A percentile compares a stretch with the other conserved stretches of the same genome.
phyloP scores from a whole-genome alignment of 1,140 invertebrate genomes.

The Eumaeus atala region DNA sequence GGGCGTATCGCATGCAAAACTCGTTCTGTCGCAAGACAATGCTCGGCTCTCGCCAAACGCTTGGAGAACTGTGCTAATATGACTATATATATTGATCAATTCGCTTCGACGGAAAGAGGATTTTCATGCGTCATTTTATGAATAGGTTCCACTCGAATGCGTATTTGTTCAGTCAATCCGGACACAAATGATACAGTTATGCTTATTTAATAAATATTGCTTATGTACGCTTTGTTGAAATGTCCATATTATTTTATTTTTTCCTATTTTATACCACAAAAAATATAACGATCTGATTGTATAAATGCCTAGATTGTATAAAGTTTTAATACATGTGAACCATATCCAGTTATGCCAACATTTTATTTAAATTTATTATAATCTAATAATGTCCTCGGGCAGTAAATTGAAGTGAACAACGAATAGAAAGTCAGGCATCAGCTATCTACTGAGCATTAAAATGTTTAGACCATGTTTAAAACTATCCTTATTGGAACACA shows the following conservation, averaged over 20 bases:
- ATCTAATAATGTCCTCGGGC: no score
- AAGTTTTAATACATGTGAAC: no score
- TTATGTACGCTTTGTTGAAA: background rate
- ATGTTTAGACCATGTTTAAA: no score
- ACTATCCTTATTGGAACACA: background rate
- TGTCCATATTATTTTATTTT: background rate
- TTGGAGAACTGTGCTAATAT: slow-evolving; percentile 6
- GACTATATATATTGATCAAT: slow-evolving; percentile 8
- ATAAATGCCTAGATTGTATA: no score
- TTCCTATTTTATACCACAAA: no score
- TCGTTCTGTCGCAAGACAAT: slow-evolving; percentile 45
- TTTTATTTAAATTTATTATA: no score
- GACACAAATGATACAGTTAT: slow-evolving; percentile 7
- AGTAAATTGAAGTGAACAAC: no score
- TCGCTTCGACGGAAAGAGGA: slow-evolving; percentile 3
- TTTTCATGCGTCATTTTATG: slow-evolving; percentile 9
- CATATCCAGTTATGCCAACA: no score
- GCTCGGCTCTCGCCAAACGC: slow-evolving; percentile 11
- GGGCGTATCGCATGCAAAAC: slow-evolving; percentile 37
- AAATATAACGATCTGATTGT: no score
- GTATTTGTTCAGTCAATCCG: slow-evolving; percentile 9
- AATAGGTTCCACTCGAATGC: slow-evolving; percentile 6
- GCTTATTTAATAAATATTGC: slow-evolving; percentile 3
- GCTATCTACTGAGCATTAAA: no score
- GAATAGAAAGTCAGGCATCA: no score